Conservation (phyloP, 2,888 invertebrate species). For the Xestoiulus laeticollis region DNA sequence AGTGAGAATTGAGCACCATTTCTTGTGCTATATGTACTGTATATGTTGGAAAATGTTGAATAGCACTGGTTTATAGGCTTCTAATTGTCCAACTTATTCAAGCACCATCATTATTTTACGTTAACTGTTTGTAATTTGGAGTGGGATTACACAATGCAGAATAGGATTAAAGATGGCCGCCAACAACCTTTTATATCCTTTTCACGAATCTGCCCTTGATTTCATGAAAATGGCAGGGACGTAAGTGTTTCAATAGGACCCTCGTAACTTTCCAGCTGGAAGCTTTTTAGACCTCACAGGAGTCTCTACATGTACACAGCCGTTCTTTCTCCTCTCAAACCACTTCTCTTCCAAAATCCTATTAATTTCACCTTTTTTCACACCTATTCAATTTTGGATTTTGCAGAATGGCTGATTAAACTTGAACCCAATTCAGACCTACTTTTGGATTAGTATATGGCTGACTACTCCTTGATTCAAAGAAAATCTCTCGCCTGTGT, state of each 20-base stretch:
- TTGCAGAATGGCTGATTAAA: constrained; percentile 7
- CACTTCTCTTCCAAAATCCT: constrained; percentile 15
- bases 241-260: neutral
- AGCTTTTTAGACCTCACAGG: constrained; percentile 28
- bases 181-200: neutral
- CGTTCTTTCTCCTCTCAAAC: neutral
- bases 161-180: neutral
- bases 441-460: neutral
- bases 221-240: constrained; percentile 15
- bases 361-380: constrained; percentile 37
- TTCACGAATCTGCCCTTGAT: neutral
- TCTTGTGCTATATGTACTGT: no score
- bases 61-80: no score
- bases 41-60: no score
- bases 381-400: constrained; percentile 11
- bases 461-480: constrained; percentile 4
- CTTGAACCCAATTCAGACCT: constrained; percentile 7
- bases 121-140: neutral
- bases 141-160: neutral
- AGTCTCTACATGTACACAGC: neutral
- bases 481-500: neutral
- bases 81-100: neutral
- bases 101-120: neutral
- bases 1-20: no score
- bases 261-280: constrained; percentile 22